Percentiles rank a stretch among this genome's conserved stretches.
These are phyloP conservation scores for Hoplodrina ambigua DNA, from an alignment of 2,888 invertebrate genomes.

Conservation along the genomic window DNA sequence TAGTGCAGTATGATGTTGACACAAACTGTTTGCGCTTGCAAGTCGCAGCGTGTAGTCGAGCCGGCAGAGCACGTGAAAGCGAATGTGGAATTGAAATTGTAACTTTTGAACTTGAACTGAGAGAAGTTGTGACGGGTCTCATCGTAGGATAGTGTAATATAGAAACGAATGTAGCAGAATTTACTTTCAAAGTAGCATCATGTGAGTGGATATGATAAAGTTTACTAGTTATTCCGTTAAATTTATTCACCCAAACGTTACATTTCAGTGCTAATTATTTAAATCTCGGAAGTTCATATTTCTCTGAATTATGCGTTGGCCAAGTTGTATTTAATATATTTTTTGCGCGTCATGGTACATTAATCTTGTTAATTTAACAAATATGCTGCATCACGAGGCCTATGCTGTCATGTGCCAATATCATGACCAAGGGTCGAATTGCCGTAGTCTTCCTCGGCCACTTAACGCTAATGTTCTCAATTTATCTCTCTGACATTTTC, in stretches of 20 bases:
- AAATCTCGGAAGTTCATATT: neutral
- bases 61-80: neutral
- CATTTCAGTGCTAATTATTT: neutral
- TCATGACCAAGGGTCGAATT: conserved; percentile 20
- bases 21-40: neutral
- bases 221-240: neutral
- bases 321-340: conserved; percentile 6
- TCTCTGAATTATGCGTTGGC: neutral
- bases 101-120: conserved; percentile 21
- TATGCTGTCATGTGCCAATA: conserved; percentile 50
- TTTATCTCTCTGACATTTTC: conserved; percentile 27
- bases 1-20: too few relatives aligned
- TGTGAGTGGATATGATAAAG: neutral
- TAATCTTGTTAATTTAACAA: conserved; percentile 57
- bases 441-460: conserved; percentile 29
- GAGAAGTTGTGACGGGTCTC: neutral
- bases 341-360: conserved; percentile 40
- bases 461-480: conserved; percentile 45
- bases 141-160: neutral
- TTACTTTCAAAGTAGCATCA: neutral
- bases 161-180: neutral
- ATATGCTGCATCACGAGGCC: conserved; percentile 51
- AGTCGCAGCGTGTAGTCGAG: too few relatives aligned
- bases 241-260: too few relatives aligned
- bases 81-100: conserved; percentile 3